Conservation (phyloP, 2,888 invertebrate genomes). For the Morpho helenor region DNA sequence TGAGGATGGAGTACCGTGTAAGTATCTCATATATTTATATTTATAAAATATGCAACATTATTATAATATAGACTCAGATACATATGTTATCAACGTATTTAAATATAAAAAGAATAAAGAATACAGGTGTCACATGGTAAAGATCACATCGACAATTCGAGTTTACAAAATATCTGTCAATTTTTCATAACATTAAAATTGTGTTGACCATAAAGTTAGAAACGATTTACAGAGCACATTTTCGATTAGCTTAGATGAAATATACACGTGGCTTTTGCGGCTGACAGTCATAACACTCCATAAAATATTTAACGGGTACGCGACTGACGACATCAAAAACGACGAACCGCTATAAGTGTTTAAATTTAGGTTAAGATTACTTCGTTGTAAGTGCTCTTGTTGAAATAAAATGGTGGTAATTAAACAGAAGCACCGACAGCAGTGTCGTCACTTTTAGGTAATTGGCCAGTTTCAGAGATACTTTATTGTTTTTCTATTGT, state of each 20-base stretch:
- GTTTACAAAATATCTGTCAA: no score
- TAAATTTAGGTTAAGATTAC: constrained; percentile 42
- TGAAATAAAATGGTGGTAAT: constrained; percentile 29
- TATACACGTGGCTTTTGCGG: constrained; percentile 40
- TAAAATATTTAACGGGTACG: constrained; percentile 56
- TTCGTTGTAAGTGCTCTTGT: constrained; percentile 25
- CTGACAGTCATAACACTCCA: constrained; percentile 42
- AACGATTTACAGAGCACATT: constrained; percentile 27
- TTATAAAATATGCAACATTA: no score
- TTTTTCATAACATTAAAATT: no score
- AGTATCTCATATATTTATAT: no score
- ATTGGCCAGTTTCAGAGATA: constrained; percentile 3
- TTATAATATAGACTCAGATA: no score
- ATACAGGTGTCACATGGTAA: no score
- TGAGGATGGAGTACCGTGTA: no score
- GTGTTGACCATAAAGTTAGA: no score
- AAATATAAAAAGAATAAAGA: no score
- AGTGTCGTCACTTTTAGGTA: background rate
- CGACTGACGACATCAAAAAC: constrained; percentile 47
- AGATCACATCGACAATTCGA: no score
- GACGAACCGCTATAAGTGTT: constrained; percentile 40
- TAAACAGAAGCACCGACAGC: constrained; percentile 17
- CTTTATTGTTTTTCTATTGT: constrained; percentile 5
- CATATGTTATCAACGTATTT: no score
- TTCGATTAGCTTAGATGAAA: constrained; percentile 39